Base-by-base conservation (phyloP, 1,140 invertebrate species). In the Gryllus bimaculatus region DNA sequence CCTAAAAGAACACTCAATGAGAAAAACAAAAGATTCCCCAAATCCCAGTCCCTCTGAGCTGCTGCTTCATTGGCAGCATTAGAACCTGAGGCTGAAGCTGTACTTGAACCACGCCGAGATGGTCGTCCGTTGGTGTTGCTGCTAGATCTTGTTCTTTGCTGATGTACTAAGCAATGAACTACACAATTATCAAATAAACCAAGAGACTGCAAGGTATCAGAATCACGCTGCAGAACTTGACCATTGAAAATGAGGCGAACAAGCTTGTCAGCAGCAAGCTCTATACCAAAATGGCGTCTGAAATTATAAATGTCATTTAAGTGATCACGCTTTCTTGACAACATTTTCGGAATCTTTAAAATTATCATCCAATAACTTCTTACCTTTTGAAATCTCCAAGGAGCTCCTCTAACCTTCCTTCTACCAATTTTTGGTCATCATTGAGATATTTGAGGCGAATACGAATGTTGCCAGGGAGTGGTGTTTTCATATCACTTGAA, bases 301-400 rank as follows among this genome's bases (percentile, higher is more conserved):
- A 78, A 90, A 77, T 3, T 66, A 66, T 13, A 66, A 66, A 13
- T 66, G 26, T 39, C 26, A 39, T 39, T 39, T 39, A 39, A 39
- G 26, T 39, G 26, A 39, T 39, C 26, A 39, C 1, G 26, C 26
- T 39, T 39, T 39, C 26, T 5, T 39, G 26, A 39, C 26, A 8
- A 76, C 21, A 76, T 39, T 21, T 75, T 39, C 26, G 39, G 7
- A 18, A 15, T 13, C 66, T 73, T 73, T 73, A 73, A n/a, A 73
- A 73, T n/a, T 73, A n/a, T 73, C n/a, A 15, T 73, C 13, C n/a
- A 73, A 73, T 73, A 80, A 80, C 3, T 77, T 47, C 76, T 82
- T 86, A 96, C 94, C 92, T 92, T 91, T 95, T 96, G 86, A 97
- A 97, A 85, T 95, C 92, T 78, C 92, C 93, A 80, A 97, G 86